phyloP scores from a whole-genome alignment of 1,140 invertebrate genomes.

The Ceratoteleas bidentatus region DNA sequence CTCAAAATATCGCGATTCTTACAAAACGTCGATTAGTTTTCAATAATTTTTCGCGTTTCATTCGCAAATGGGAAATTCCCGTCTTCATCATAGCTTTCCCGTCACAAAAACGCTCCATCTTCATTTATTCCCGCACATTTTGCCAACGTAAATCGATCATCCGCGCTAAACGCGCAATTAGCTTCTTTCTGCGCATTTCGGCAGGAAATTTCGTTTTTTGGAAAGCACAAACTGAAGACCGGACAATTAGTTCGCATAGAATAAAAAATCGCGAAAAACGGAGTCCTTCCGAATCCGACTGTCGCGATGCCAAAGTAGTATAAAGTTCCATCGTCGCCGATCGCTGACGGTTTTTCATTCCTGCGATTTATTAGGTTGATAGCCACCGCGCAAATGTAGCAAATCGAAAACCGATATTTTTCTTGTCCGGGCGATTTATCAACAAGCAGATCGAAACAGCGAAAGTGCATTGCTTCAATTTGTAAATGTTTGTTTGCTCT shows the following conservation, averaged over 20 bases:
- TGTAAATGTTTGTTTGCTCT: slow-evolving; percentile 19
- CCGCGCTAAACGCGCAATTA: slow-evolving; percentile 23
- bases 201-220: slow-evolving; percentile 10
- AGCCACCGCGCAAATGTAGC: slow-evolving; percentile 15
- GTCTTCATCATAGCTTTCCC: too few species aligned
- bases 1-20: too few species aligned
- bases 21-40: too few species aligned
- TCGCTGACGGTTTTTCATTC: slow-evolving; percentile 4
- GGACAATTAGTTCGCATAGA: too few species aligned
- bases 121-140: neutral
- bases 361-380: slow-evolving; percentile 27
- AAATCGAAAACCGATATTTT: slow-evolving; percentile 38
- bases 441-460: slow-evolving; percentile 3
- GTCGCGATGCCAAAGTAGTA: neutral
- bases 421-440: slow-evolving; percentile 18
- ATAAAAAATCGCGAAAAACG: too few species aligned
- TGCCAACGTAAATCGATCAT: slow-evolving; percentile 13
- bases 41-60: too few species aligned
- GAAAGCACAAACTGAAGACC: too few species aligned
- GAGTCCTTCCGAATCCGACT: too few species aligned
- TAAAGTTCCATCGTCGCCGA: slow-evolving; percentile 2
- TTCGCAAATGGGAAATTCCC: too few species aligned
- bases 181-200: slow-evolving; percentile 15
- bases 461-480: slow-evolving; percentile 27
- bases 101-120: too few species aligned